Base-by-base conservation (phyloP, 1,140 invertebrate genomes). In the Trinorchestia longiramus region DNA sequence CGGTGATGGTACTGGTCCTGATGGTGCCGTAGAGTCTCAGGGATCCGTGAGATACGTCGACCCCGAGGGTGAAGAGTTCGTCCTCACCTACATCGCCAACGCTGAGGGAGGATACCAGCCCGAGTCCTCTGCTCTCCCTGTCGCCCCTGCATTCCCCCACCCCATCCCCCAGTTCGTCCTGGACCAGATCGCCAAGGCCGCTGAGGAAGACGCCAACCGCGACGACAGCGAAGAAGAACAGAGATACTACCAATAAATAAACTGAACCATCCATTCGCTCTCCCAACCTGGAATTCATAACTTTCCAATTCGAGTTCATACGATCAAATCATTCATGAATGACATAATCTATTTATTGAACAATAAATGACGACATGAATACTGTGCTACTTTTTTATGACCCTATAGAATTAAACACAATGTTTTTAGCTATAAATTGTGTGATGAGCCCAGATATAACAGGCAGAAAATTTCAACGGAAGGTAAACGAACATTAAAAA, bases 1-100 rank as follows among this genome's bases (percentile, higher is more conserved):
- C 96, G 98, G 98, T 95, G 98, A 98, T 97, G 97, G 99, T 95
- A 99, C 98, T 97, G 98, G 98, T 96, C 97, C 98, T 36, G 98
- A 95, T 19, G 96, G 96, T 45, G 90, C 96, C 62, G 96, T 96
- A 19, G 90, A 92, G 41, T 43, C 90, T 42, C 90, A 92, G 43
- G 90, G 90, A 92, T 92, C 90, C 90, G 90, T 92, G 4, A 88
- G 95, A 40, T 95, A 88, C 95, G 90, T 43, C 90, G 42, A 45
- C 95, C 95, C 95, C 87, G 77, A 95, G 36, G 95, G 95, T 95
- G 62, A 95, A 44, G 92, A n/a, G 87, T 90, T 88, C 43, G 95
- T 92, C 19, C 95, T 96, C 40, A 88, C 23, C 15, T 92, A 47
- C 88, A 87, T 90, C 40, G n/a, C n/a, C n/a, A n/a, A n/a, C n/a